Conservation (phyloP, 2,113 vertebrate genomes). For the Reinhardtius hippoglossoides region DNA sequence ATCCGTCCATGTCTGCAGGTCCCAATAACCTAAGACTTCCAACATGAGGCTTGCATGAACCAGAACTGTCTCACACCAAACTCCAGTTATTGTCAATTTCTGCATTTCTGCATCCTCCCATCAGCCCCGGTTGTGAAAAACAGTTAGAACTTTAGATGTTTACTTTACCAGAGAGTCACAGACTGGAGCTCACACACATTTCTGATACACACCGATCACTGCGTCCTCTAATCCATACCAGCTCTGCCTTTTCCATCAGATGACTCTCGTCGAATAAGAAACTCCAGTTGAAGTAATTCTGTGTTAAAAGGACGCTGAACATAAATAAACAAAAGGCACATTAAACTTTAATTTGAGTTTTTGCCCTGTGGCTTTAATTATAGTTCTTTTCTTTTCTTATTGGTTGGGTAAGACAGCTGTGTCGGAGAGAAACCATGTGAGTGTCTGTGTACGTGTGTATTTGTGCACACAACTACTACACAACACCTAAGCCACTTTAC, state of each 20-base stretch:
- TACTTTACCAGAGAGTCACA: too few relatives aligned
- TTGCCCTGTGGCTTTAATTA: not conserved
- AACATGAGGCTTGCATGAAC: too few relatives aligned
- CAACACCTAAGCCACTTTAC: not conserved
- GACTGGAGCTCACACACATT: too few relatives aligned
- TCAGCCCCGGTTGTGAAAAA: too few relatives aligned
- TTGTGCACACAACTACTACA: not conserved
- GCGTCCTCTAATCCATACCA: not conserved
- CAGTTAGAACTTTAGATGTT: too few relatives aligned
- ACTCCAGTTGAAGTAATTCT: not conserved
- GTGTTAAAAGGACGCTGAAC: not conserved
- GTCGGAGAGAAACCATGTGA: not conserved
- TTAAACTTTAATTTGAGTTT: not conserved
- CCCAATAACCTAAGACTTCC: too few relatives aligned
- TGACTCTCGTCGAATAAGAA: not conserved
- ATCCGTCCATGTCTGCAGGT: too few relatives aligned
- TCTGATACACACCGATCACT: too few relatives aligned
- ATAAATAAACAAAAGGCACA: not conserved
- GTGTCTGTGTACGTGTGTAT: not conserved
- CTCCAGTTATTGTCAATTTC: too few relatives aligned
- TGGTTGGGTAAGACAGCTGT: not conserved
- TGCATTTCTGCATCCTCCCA: too few relatives aligned
- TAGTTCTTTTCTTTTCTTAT: not conserved
- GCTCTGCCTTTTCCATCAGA: not conserved
- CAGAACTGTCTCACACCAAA: too few relatives aligned